A percentile compares a stretch with the other conserved stretches of the same genome.
phyloP scores from a whole-genome alignment of 2,888 invertebrate species.

The Sicus ferrugineus region DNA sequence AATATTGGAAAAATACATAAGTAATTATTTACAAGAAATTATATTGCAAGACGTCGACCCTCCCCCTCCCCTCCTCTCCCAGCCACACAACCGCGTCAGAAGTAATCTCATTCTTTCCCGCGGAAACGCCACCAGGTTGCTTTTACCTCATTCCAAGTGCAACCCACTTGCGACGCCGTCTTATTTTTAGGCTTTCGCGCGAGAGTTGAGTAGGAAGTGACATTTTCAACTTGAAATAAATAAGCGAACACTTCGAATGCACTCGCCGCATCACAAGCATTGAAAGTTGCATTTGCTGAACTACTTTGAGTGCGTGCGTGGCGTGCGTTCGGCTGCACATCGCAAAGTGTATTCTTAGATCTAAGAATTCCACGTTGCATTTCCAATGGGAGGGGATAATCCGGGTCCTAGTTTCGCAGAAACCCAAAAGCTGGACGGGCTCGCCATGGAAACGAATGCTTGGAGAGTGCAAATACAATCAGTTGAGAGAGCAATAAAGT shows the following conservation, averaged over 20 bases:
- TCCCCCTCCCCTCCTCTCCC: no score
- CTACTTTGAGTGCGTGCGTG: neutral
- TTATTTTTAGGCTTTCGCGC: neutral
- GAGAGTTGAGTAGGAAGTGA: neutral
- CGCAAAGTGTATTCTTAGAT: slow-evolving; percentile 18
- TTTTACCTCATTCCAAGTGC: neutral
- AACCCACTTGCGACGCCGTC: neutral
- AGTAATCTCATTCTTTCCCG: no score
- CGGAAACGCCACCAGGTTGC: no score
- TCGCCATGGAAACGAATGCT: no score
- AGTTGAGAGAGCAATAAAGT: no score
- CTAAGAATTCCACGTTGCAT: slow-evolving; percentile 9
- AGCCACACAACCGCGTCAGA: no score
- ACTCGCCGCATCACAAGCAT: neutral
- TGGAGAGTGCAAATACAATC: no score
- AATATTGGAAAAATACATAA: neutral
- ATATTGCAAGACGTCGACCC: no score
- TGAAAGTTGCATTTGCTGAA: neutral
- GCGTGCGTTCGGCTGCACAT: neutral
- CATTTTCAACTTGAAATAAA: neutral
- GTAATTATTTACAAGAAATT: no score
- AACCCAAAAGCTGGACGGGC: no score
- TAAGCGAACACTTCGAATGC: neutral
- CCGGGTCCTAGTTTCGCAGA: no score
- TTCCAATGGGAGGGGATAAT: no score